Evolutionary conservation across 37 sponge, comb jelly and placozoan species (phyloP), one percentile per base, ranked within the genome.

Genomic region (Eunapius fragilis): DNA sequence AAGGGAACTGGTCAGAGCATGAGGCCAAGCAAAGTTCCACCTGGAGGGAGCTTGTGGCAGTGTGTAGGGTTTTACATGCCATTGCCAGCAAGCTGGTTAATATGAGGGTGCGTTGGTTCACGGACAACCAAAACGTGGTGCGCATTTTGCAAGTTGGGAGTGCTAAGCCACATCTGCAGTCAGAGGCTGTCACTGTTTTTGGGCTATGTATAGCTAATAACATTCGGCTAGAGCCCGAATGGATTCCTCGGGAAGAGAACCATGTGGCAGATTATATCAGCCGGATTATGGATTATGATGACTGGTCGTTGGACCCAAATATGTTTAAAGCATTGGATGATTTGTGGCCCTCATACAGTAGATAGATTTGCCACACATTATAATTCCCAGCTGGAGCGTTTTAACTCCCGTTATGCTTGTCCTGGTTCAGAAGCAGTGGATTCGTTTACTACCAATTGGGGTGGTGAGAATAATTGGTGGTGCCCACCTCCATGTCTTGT

Each of bases 51-150:
- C 72, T 86, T 0, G 32, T n/a, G 58, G 87, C 73, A 27, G 67
- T 80, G 5, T 25, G 70, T n/a, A 37, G 32, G 23, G 80, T 79
- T 11, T 49, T 86, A 23, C 49, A 80, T 36, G 23, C 80, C 36
- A 22, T 80, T 17, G 49, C 67, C 23, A 27, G 24, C 10, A 11
- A 71, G 31, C 33, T 80, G 31, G 9, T 30, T 6, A 71, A 71
- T 34, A 19, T 31, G 26, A 36, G 48, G 50, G 87, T 86, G 19
- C 23, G 31, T 22, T 80, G 74, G 80, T 45, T 71, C 33, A 86
- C 87, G 7, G 87, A 86, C 32, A 86, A 79, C 70, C 87, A 86
- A 73, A 80, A 79, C 47, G 87, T 80, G 17, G 87, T 72, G 7
- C 25, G 80, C 4, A 86, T 86, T 19, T 27, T 86, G 13, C 48